Evolutionary conservation across 2,113 vertebrate species (phyloP).

Genomic region (Calypte anna): DNA sequence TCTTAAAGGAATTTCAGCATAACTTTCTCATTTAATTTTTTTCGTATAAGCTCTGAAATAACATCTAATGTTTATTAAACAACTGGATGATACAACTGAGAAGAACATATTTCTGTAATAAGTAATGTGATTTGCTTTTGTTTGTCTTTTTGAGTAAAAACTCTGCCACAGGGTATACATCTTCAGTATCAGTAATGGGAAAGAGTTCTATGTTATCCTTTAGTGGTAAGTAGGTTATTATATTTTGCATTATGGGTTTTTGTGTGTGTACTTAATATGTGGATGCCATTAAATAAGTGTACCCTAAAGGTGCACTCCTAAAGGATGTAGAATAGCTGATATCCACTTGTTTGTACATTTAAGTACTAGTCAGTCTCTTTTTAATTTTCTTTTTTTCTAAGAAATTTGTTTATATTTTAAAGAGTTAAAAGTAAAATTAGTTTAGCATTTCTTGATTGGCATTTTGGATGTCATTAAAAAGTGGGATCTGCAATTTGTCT

Average conservation of each 20-base stretch:
- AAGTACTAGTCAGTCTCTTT: neutral
- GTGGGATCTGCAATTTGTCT: neutral
- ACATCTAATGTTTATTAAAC: neutral
- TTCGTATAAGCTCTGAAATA: neutral
- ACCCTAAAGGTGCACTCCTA: neutral
- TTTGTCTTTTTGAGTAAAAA: constrained; percentile 73
- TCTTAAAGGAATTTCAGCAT: neutral
- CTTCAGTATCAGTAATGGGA: constrained; percentile 66
- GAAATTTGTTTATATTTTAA: neutral
- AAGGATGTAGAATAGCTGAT: neutral
- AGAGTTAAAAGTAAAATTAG: neutral
- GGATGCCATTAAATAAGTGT: neutral
- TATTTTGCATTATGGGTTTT: neutral
- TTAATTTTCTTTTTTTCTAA: neutral
- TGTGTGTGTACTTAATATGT: neutral
- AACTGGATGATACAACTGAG: neutral
- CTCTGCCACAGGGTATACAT: constrained; percentile 61
- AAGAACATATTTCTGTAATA: neutral
- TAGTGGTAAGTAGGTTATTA: constrained; percentile 72
- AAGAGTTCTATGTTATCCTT: constrained; percentile 76
- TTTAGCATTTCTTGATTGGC: neutral
- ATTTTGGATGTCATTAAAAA: neutral
- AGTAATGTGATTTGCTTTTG: neutral
- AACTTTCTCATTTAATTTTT: neutral
- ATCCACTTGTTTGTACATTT: accelerated